Conservation (phyloP, 2,797 vertebrate species). For the Anguilla megastoma region DNA sequence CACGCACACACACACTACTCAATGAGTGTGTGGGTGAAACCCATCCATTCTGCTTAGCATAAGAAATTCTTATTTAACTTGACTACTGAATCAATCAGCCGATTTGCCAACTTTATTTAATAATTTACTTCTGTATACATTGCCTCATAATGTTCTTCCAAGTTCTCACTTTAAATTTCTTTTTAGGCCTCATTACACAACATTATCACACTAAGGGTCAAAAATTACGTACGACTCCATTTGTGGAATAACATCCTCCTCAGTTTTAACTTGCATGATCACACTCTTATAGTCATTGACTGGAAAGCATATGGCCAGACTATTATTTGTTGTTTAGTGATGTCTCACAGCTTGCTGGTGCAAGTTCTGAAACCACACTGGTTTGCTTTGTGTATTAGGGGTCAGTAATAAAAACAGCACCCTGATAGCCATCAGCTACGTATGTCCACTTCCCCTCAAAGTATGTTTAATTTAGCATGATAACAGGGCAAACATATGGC, state of each 20-base stretch:
- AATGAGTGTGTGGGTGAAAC: neutral
- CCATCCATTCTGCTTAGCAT: neutral
- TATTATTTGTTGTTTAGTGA: conserved; percentile 12
- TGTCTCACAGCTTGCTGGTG: neutral
- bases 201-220: neutral
- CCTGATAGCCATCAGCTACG: neutral
- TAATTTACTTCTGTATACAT: neutral
- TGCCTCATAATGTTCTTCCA: neutral
- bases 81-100: neutral
- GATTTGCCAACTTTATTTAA: neutral
- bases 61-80: neutral
- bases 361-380: neutral
- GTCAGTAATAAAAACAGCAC: neutral
- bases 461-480: conserved; percentile 35
- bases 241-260: neutral
- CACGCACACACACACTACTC: neutral
- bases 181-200: neutral
- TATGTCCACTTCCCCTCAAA: conserved; percentile 5
- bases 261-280: neutral
- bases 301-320: conserved; percentile 4
- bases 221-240: neutral
- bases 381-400: conserved; percentile 7
- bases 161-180: neutral
- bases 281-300: neutral
- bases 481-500: conserved; percentile 25